Conservation (phyloP, 2,113 vertebrate species). For the Centropristis striata region DNA sequence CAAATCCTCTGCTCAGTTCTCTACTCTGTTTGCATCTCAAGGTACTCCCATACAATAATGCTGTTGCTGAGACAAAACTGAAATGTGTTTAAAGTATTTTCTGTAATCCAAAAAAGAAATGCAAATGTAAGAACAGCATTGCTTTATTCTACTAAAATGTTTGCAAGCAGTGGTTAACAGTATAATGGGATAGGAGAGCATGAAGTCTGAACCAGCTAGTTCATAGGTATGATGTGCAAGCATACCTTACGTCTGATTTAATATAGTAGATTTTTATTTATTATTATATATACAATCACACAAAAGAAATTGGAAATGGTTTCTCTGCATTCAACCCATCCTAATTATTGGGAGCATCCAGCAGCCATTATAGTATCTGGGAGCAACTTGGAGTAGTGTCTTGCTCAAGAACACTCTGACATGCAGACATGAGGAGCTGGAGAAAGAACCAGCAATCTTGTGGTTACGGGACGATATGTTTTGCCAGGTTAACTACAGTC, state of each 20-base stretch:
- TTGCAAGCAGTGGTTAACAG: neutral
- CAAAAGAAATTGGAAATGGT: no score
- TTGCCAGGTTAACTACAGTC: no score
- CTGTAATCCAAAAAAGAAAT: neutral
- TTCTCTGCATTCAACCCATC: no score
- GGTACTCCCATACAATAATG: neutral
- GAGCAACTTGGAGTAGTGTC: no score
- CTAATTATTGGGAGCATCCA: no score
- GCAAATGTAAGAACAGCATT: neutral
- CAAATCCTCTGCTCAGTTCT: constrained; percentile 7
- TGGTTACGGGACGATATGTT: no score
- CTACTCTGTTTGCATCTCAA: neutral
- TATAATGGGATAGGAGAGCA: neutral
- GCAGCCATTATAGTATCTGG: no score
- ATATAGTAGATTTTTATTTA: neutral
- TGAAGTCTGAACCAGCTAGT: neutral
- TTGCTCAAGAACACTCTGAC: no score
- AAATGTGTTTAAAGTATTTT: neutral
- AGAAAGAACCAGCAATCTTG: no score
- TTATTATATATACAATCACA: no score
- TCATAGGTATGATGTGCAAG: no score
- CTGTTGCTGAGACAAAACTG: neutral
- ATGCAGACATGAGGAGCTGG: no score
- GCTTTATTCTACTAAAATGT: neutral
- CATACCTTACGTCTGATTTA: neutral